Conservation (phyloP, 2,888 invertebrate species). For the Harpagoxenus sublaevis region DNA sequence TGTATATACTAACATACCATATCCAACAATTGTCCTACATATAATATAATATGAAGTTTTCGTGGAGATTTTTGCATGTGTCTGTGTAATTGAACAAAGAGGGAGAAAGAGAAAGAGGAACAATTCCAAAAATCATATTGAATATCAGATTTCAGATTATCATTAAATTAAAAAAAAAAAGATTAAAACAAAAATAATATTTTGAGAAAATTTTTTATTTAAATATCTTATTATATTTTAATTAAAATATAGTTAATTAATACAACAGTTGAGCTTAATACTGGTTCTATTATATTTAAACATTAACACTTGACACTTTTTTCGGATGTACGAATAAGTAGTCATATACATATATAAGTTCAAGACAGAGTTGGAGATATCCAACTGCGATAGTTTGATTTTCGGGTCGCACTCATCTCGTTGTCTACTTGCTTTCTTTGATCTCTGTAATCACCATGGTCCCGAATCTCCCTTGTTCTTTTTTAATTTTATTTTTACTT, state of each 20-base stretch:
- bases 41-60: not conserved
- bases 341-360: not conserved
- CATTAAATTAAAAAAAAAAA: no score
- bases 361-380: not conserved
- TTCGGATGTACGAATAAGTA: no score
- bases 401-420: constrained; percentile 63
- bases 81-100: not conserved
- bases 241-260: not conserved
- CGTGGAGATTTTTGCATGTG: not conserved
- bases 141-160: no score
- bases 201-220: not conserved
- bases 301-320: no score
- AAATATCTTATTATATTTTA: not conserved
- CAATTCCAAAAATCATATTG: not conserved
- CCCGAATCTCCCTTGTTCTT: constrained; percentile 63
- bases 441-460: constrained; percentile 83
- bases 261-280: no score
- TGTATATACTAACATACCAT: not conserved
- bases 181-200: not conserved
- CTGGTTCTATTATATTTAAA: no score
- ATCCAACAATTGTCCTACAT: not conserved
- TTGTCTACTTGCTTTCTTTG: constrained; percentile 83
- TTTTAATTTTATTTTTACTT: constrained; percentile 56
- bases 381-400: constrained; percentile 46
- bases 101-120: not conserved